phyloP scores from a whole-genome alignment of 1,140 invertebrate genomes.

The Brachionus manjavacas region DNA sequence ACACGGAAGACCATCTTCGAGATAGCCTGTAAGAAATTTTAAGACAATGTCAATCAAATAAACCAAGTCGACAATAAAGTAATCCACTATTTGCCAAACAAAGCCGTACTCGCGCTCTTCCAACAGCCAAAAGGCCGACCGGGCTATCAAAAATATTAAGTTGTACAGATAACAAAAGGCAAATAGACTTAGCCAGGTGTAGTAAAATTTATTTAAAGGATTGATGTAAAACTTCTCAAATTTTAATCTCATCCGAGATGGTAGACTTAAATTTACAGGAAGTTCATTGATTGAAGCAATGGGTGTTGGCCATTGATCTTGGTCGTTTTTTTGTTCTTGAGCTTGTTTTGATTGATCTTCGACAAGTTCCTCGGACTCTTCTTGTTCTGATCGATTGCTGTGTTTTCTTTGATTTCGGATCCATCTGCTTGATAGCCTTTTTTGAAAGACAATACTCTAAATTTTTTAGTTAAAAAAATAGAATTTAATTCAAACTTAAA shows the following conservation, averaged over 20 bases:
- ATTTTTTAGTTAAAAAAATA: not conserved
- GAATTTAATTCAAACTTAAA: not conserved
- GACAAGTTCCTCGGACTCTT: not conserved
- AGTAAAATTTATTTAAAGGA: conserved; percentile 59
- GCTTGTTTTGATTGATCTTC: not conserved
- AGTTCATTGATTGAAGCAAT: not conserved
- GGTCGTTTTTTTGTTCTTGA: not conserved
- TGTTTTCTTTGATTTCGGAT: not conserved
- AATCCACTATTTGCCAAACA: conserved; percentile 73
- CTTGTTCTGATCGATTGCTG: not conserved
- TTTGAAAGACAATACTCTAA: conserved; percentile 2
- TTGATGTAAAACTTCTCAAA: conserved; percentile 57
- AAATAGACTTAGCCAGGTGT: conserved; percentile 78
- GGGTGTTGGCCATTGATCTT: not conserved
- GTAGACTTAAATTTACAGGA: not conserved
- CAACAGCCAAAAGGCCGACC: conserved; percentile 83
- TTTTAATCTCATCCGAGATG: conserved; percentile 7
- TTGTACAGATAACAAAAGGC: conserved; percentile 84
- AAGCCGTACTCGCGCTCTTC: conserved; percentile 66
- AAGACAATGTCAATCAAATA: conserved; percentile 80
- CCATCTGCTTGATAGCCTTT: not conserved
- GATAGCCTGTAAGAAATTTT: conserved; percentile 64
- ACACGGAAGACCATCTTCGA: conserved; percentile 87
- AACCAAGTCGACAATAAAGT: conserved; percentile 72
- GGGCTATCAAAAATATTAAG: conserved; percentile 79